Conservation (phyloP, 2,113 vertebrate species). For the Nycticebus coucang region DNA sequence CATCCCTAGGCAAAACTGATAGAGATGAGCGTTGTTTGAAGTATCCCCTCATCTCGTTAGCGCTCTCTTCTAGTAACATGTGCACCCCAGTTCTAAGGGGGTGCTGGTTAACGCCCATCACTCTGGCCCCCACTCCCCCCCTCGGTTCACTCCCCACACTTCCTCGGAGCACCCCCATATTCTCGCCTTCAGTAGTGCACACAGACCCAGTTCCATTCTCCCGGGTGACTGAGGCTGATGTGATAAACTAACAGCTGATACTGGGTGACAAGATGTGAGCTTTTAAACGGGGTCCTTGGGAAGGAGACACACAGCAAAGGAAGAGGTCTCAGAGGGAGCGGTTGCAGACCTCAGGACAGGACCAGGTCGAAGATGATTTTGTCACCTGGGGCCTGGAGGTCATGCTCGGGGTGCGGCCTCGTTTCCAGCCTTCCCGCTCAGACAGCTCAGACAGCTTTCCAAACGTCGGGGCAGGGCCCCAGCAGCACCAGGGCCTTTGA, state of each 20-base stretch:
- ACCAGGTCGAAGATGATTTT: constrained; percentile 70
- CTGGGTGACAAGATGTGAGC: constrained; percentile 64
- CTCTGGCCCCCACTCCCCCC: background rate
- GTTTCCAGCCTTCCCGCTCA: constrained; percentile 56
- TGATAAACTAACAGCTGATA: constrained; percentile 74
- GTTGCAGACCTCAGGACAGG: constrained; percentile 50
- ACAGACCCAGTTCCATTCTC: constrained; percentile 67
- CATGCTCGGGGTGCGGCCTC: background rate
- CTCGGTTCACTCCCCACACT: background rate
- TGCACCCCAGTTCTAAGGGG: background rate
- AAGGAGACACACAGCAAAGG: constrained; percentile 53
- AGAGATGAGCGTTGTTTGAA: background rate
- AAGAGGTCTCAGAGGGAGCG: constrained; percentile 58
- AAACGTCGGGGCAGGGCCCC: constrained; percentile 50
- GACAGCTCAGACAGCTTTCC: constrained; percentile 66
- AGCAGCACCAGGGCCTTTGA: constrained; percentile 55
- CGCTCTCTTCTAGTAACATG: background rate
- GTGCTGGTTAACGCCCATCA: background rate
- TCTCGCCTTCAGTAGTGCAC: constrained; percentile 66
- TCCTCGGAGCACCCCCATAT: constrained; percentile 61
- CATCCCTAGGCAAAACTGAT: background rate
- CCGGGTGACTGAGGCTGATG: constrained; percentile 73
- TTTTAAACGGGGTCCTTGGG: constrained; percentile 71
- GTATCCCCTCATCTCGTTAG: background rate
- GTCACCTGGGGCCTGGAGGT: constrained; percentile 56